Percentiles rank a stretch among this genome's conserved stretches.
These are phyloP conservation scores for Tenualosa ilisha DNA, from an alignment of 2,797 vertebrate genomes.

Conservation along the genomic window DNA sequence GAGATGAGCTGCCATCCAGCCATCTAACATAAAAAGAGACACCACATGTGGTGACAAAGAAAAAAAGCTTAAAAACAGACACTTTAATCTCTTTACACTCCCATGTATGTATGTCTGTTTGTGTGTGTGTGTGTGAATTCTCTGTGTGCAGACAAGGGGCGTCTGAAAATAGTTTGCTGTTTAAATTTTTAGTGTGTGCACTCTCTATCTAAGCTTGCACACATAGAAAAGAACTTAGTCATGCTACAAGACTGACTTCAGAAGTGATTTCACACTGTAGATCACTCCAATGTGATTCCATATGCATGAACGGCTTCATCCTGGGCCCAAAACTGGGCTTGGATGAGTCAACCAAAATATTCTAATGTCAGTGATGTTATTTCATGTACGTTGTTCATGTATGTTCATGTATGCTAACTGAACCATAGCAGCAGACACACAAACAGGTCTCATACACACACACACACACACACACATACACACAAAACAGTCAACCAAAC, in stretches of 20 bases:
- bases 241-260: constrained; percentile 7
- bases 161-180: neutral
- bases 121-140: neutral
- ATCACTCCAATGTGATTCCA: neutral
- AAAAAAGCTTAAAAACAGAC: neutral
- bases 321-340: neutral
- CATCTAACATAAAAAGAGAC: neutral
- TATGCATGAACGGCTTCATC: neutral
- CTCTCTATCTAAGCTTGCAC: neutral
- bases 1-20: neutral
- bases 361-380: neutral
- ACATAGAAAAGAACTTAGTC: neutral
- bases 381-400: neutral
- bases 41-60: neutral
- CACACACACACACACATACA: neutral
- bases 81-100: neutral
- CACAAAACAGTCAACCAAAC: neutral
- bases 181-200: constrained; percentile 5
- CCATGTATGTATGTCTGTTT: neutral
- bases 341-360: neutral
- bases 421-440: neutral
- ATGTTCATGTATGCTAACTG: neutral
- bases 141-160: neutral
- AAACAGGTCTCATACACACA: neutral
- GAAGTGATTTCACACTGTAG: neutral